These are phyloP conservation scores for Caenorhabditis inopinata DNA, from an alignment of 1,140 invertebrate genomes.

Conservation along the genomic window DNA sequence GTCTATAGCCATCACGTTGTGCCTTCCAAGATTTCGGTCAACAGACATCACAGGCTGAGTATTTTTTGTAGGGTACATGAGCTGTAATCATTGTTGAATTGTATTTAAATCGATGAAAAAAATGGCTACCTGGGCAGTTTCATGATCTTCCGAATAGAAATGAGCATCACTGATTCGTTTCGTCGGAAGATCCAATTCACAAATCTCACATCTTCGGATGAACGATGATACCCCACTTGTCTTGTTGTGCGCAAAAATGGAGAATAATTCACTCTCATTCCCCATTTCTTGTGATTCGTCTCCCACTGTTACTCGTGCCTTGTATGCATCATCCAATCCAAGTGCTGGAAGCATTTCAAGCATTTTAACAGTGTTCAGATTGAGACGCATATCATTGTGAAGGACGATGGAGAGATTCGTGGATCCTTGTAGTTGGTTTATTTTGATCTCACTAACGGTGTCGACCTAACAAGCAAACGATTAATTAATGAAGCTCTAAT, in stretches of 20 bases:
- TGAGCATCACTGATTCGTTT: slow-evolving; percentile 23
- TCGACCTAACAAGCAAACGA: not conserved
- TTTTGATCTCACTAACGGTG: not conserved
- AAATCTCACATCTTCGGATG: slow-evolving; percentile 41
- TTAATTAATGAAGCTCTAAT: no score
- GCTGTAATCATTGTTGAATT: slow-evolving; percentile 18
- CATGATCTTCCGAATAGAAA: slow-evolving; percentile 43
- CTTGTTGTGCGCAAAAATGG: not conserved
- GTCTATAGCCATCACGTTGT: not conserved
- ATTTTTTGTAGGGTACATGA: slow-evolving; percentile 10
- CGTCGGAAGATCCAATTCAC: slow-evolving; percentile 32
- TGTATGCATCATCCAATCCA: not conserved
- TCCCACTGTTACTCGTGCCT: not conserved
- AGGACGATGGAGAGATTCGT: slow-evolving; percentile 1
- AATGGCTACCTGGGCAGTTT: slow-evolving; percentile 35
- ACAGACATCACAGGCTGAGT: not conserved
- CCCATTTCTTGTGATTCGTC: not conserved
- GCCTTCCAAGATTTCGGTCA: not conserved
- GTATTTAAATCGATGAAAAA: no score
- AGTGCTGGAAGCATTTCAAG: not conserved
- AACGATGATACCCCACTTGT: not conserved
- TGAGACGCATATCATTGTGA: not conserved
- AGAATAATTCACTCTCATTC: not conserved
- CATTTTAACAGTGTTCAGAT: slow-evolving; percentile 11
- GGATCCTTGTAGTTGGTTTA: not conserved